Percentiles rank a stretch among this genome's conserved stretches.
Evolutionary conservation across 2,888 invertebrate genomes (phyloP).

Genomic region (Drosophila prolongata): DNA sequence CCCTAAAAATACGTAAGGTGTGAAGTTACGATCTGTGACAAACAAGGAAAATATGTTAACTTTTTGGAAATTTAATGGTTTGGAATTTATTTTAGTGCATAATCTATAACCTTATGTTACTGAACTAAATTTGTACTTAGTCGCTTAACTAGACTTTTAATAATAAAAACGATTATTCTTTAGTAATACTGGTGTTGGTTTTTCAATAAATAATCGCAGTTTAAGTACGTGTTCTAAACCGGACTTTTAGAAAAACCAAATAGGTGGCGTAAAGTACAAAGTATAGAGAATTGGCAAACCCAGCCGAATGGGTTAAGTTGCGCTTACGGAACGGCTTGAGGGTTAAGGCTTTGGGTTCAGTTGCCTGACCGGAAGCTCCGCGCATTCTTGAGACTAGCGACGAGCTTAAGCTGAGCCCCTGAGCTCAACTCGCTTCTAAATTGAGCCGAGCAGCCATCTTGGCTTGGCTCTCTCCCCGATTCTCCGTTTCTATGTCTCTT

Average conservation of each 20-base stretch:
- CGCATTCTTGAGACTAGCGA: slow-evolving; percentile 45
- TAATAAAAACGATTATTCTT: too few relatives aligned
- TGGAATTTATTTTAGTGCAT: too few relatives aligned
- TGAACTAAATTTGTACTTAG: too few relatives aligned
- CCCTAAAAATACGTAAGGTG: background rate
- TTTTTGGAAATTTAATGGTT: too few relatives aligned
- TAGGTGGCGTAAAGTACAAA: background rate
- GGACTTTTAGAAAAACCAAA: too few relatives aligned
- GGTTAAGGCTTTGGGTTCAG: slow-evolving; percentile 13
- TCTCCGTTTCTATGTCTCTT: slow-evolving; percentile 10
- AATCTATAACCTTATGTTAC: too few relatives aligned
- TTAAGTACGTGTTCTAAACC: too few relatives aligned
- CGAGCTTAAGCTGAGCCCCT: slow-evolving; percentile 13
- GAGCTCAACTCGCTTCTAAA: slow-evolving; percentile 13
- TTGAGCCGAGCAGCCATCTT: slow-evolving; percentile 26
- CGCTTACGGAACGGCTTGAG: background rate
- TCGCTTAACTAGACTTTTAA: too few relatives aligned
- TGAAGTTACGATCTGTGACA: too few relatives aligned
- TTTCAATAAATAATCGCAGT: too few relatives aligned
- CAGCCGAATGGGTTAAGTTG: background rate
- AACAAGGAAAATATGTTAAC: too few relatives aligned
- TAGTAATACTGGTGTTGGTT: too few relatives aligned
- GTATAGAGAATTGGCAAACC: background rate
- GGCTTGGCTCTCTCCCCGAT: slow-evolving; percentile 11
- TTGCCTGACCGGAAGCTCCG: slow-evolving; percentile 52